Conservation (phyloP, 2,113 vertebrate genomes). For the Tupaia tana region DNA sequence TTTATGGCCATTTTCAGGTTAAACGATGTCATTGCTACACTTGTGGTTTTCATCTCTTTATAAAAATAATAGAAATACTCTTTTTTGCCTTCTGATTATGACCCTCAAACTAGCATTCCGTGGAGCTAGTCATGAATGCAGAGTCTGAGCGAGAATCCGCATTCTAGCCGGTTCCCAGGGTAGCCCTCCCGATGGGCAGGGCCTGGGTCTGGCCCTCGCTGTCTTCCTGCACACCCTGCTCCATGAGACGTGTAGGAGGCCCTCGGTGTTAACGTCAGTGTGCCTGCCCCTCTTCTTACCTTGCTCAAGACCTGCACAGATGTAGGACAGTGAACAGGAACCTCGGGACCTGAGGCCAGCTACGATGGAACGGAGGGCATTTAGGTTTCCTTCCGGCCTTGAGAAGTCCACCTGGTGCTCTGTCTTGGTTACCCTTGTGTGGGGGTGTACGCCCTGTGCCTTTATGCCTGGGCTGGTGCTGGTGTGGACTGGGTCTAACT, state of each 20-base stretch:
- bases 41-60: neutral
- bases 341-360: neutral
- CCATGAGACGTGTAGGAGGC: neutral
- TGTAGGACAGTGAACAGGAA: no score
- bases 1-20: conserved; percentile 35
- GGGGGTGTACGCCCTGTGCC: neutral
- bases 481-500: neutral
- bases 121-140: neutral
- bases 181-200: no score
- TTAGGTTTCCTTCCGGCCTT: neutral
- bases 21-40: neutral
- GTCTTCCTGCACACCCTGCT: neutral
- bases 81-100: neutral
- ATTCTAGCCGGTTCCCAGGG: neutral
- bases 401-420: neutral
- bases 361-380: no score
- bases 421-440: neutral
- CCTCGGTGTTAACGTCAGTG: neutral
- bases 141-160: neutral
- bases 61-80: neutral
- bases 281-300: neutral
- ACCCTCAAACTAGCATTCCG: neutral
- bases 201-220: neutral
- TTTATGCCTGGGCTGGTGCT: neutral
- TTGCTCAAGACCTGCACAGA: neutral